Conservation (phyloP, 2,888 invertebrate species). For the Drosophila tanythrix region DNA sequence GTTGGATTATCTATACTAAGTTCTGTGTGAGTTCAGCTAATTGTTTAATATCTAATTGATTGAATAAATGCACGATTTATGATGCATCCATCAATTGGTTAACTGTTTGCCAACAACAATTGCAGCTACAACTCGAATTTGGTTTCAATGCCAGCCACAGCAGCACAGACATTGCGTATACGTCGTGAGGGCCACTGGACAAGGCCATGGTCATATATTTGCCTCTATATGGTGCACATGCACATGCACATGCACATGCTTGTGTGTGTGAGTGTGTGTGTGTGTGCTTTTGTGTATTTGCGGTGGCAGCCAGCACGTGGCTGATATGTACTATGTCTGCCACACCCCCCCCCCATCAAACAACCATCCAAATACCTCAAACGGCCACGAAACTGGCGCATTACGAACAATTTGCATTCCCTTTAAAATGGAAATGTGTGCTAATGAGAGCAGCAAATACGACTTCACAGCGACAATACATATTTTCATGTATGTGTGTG, state of each 20-base stretch:
- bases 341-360: not conserved
- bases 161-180: slow-evolving; percentile 39
- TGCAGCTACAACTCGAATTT: not conserved
- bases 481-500: not conserved
- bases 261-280: not conserved
- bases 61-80: not conserved
- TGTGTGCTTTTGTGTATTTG: slow-evolving; percentile 4
- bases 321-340: slow-evolving; percentile 7
- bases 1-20: not conserved
- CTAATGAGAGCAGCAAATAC: slow-evolving; percentile 27
- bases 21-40: not conserved
- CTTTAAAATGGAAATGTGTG: slow-evolving; percentile 26
- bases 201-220: slow-evolving; percentile 45
- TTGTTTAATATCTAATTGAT: not conserved
- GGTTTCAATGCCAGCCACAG: slow-evolving; percentile 14
- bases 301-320: slow-evolving; percentile 14
- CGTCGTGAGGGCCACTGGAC: slow-evolving; percentile 35
- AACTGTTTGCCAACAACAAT: slow-evolving; percentile 2
- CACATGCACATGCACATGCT: not conserved
- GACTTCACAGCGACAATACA: not conserved
- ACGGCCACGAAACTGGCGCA: slow-evolving; percentile 22
- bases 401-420: slow-evolving; percentile 25
- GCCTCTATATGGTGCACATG: not conserved
- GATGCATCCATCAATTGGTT: not conserved
- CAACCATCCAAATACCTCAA: not conserved